phyloP scores from a whole-genome alignment of 2,113 vertebrate species.

The Psittacara wagleri region DNA sequence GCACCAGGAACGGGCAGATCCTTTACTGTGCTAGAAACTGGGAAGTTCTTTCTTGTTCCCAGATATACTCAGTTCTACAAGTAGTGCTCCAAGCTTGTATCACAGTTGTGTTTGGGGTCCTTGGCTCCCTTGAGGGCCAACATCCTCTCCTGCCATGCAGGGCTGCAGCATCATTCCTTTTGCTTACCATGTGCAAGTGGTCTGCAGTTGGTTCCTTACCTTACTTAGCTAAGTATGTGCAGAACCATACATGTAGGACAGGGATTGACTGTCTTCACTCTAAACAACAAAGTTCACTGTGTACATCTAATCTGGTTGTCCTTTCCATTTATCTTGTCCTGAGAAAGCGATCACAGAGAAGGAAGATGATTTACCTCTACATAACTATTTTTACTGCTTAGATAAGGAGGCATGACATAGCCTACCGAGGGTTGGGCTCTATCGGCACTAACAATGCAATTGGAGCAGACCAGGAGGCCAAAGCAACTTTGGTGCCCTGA shows the following conservation, averaged over 20 bases:
- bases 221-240: too few relatives aligned
- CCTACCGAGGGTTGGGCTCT: background rate
- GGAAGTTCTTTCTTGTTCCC: background rate
- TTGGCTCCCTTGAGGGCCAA: background rate
- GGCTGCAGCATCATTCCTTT: background rate
- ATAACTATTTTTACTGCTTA: background rate
- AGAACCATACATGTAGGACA: background rate
- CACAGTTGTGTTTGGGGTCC: rapidly evolving
- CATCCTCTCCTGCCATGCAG: background rate
- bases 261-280: background rate
- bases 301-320: background rate
- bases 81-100: background rate
- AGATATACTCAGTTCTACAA: background rate
- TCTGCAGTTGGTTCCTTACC: background rate
- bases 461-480: background rate
- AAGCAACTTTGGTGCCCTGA: background rate
- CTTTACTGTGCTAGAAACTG: background rate
- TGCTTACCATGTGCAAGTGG: background rate
- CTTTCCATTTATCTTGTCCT: background rate
- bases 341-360: background rate
- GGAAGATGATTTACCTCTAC: background rate
- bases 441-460: background rate
- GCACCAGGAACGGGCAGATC: background rate
- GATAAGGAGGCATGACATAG: background rate
- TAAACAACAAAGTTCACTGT: background rate